These are phyloP conservation scores for Cyaniris semiargus DNA, from an alignment of 2,888 invertebrate genomes.

Conservation along the genomic window DNA sequence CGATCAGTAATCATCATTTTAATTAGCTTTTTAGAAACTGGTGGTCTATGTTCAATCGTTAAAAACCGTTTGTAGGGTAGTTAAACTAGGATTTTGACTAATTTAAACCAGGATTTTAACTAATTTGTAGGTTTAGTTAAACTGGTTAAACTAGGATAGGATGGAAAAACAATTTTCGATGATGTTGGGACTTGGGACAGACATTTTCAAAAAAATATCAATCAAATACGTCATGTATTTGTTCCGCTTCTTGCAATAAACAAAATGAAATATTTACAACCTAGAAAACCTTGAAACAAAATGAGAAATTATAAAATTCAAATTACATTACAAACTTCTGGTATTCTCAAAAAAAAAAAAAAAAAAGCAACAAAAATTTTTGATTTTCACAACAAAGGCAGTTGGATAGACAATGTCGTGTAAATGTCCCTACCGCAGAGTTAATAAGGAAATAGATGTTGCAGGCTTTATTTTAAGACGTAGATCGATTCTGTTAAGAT, in stretches of 20 bases:
- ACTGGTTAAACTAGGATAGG: too few relatives aligned
- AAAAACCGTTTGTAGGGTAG: too few relatives aligned
- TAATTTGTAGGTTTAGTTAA: too few relatives aligned
- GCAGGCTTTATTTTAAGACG: neutral
- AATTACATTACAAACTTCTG: slow-evolving; percentile 11
- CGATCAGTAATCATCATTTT: too few relatives aligned
- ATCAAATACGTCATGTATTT: neutral
- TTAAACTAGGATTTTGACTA: too few relatives aligned
- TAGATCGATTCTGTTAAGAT: too few relatives aligned
- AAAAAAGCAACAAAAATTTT: neutral
- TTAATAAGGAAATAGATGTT: neutral
- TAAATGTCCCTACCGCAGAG: slow-evolving; percentile 24
- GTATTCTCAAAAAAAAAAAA: slow-evolving; percentile 5
- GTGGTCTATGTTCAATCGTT: too few relatives aligned
- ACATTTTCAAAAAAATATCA: neutral
- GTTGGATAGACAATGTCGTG: slow-evolving; percentile 12
- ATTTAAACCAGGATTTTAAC: too few relatives aligned
- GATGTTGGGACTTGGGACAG: too few relatives aligned
- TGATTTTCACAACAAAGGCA: slow-evolving; percentile 21
- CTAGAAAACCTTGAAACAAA: slow-evolving; percentile 7
- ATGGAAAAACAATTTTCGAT: too few relatives aligned
- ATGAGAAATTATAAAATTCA: slow-evolving; percentile 15
- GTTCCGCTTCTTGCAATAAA: neutral
- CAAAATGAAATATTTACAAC: neutral
- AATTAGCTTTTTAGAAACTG: too few relatives aligned